Conservation (phyloP, 2,797 vertebrate species). For the Momotus momota region DNA sequence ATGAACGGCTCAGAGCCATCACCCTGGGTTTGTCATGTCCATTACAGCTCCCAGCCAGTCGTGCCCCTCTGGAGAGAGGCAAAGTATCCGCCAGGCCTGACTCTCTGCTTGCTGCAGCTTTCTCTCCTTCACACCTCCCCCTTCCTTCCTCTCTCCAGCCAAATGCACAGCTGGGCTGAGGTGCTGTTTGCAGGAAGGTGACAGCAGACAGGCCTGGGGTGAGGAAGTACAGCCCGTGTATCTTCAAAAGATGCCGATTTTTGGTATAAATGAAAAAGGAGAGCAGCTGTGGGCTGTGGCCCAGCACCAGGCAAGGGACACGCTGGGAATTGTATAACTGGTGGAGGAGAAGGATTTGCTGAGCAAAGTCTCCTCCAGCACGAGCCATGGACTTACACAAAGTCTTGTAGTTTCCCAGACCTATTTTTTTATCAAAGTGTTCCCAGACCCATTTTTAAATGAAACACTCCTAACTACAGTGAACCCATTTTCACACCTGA, state of each 20-base stretch:
- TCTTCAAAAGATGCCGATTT: background rate
- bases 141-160: background rate
- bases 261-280: background rate
- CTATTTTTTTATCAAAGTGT: too few species aligned
- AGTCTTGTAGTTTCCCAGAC: background rate
- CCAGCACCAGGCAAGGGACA: background rate
- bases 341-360: background rate
- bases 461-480: background rate
- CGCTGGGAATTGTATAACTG: background rate
- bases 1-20: background rate
- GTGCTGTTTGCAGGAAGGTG: background rate
- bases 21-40: too few species aligned
- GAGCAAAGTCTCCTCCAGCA: background rate
- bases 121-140: background rate
- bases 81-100: too few species aligned
- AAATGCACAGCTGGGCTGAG: background rate
- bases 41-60: background rate
- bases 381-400: background rate
- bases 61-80: background rate
- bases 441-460: background rate
- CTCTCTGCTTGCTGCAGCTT: background rate
- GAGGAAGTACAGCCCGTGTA: background rate
- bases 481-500: background rate
- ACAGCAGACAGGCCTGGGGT: background rate
- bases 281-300: background rate